Base-by-base conservation (phyloP, 2,888 invertebrate genomes). In the Melieria omissa region DNA sequence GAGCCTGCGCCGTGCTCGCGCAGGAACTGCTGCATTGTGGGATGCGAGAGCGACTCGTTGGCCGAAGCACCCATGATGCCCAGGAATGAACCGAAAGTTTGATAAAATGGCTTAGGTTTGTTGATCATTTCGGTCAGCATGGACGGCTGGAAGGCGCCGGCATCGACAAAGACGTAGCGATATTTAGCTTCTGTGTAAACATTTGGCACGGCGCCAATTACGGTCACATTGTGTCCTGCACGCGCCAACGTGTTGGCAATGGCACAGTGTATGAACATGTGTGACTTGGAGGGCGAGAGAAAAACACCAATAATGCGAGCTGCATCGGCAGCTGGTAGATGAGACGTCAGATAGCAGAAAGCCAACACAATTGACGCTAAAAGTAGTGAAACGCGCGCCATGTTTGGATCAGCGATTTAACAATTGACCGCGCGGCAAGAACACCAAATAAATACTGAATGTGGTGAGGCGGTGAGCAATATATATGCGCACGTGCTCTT, bases 221-320 rank as follows among this genome's bases (percentile, higher is more conserved):
- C 64, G 12, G 72, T 75, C n/a, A 75, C 72, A 65, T 69, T 42
- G 14, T 69, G 69, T 45, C 69, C 69, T 9, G 69, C 63, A 0
- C 29, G 55, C 5, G 69, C 57, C 45, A 69, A 16, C 4, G 63
- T 41, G 3, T 69, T 55, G 14, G 69, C 69, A 1, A 54, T 14
- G n/a, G 69, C 69, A 9, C 29, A 29, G n/a, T 69, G 69, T 63
- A 69, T 63, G 55, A 69, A 54, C n/a, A 10, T 62, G 41, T 69
- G 62, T 41, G 69, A 69, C 46, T 63, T 62, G 10, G 62, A 63
- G 41, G 54, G 63, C 14, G 69, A 62, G 7, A 62, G 57, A 55
- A 75, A 70, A 41, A 75, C 52, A 46, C 67, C 63, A 29, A 73
- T 65, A 69, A 74, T 71, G 9, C 72, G 69, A 12, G 62, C 69